A percentile compares a stretch with the other conserved stretches of the same genome.
These are phyloP conservation scores for Magallana angulata DNA, from an alignment of 1,140 invertebrate species.

Conservation along the genomic window DNA sequence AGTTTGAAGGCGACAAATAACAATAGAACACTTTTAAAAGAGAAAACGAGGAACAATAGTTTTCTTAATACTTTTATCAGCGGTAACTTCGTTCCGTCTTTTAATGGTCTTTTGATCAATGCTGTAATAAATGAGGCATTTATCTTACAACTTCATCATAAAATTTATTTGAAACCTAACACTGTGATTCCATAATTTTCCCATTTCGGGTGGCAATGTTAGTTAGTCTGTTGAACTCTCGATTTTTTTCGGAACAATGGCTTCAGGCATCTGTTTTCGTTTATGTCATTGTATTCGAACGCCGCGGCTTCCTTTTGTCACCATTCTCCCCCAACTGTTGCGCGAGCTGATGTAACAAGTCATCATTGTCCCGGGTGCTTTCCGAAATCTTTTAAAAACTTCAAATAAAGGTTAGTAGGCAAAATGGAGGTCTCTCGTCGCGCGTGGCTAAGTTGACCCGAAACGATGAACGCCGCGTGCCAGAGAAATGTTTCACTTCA, in stretches of 20 bases:
- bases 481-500: neutral
- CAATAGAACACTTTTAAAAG: neutral
- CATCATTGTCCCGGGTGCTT: neutral
- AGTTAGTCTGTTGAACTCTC: conserved; percentile 13
- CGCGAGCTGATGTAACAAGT: conserved; percentile 28
- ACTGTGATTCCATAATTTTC: conserved; percentile 34
- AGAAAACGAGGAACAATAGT: neutral
- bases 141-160: conserved; percentile 30
- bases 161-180: conserved; percentile 35
- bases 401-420: conserved; percentile 13
- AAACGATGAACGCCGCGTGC: neutral
- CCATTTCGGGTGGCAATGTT: neutral
- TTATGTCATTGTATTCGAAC: conserved; percentile 21
- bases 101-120: conserved; percentile 4
- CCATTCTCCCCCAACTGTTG: conserved; percentile 6
- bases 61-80: neutral
- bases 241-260: conserved; percentile 13
- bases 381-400: neutral
- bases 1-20: too few species aligned
- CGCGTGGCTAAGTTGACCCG: neutral
- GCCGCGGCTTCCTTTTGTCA: neutral
- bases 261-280: conserved; percentile 15
- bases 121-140: neutral
- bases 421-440: neutral
- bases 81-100: neutral